Conservation (phyloP, 2,888 invertebrate genomes). For the Nephrotoma flavescens region DNA sequence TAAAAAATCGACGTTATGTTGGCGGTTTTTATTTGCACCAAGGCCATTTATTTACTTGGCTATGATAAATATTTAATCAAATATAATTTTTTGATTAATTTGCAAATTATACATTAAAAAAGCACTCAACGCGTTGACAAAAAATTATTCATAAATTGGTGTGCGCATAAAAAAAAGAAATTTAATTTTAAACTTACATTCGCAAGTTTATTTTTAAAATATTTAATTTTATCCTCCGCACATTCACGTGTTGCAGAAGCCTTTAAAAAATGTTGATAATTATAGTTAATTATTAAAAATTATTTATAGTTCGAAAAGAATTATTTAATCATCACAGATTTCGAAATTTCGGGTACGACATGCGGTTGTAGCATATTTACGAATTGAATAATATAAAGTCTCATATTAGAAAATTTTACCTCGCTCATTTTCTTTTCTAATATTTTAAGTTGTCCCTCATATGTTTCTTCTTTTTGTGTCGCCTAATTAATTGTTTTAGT, state of each 20-base stretch:
- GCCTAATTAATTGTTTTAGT: conserved; percentile 43
- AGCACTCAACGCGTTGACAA: neutral
- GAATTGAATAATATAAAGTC: neutral
- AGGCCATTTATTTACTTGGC: neutral
- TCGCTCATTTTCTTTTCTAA: conserved; percentile 83
- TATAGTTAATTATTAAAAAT: neutral
- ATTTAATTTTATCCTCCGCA: conserved; percentile 59
- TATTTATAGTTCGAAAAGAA: neutral
- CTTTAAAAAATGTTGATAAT: conserved; percentile 23
- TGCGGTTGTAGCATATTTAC: neutral
- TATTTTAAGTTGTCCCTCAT: conserved; percentile 79
- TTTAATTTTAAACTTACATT: conserved; percentile 44
- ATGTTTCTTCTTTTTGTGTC: conserved; percentile 88
- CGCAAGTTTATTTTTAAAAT: conserved; percentile 54
- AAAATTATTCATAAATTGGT: neutral
- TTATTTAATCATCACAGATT: neutral
- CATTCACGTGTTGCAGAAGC: conserved; percentile 56
- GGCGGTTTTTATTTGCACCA: neutral
- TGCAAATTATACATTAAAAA: neutral
- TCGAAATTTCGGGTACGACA: neutral
- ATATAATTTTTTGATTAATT: neutral
- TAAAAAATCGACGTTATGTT: neutral
- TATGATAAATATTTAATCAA: neutral
- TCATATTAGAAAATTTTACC: conserved; percentile 40
- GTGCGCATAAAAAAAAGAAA: conserved; percentile 6